phyloP scores from a whole-genome alignment of 2,113 vertebrate species.

The Microtus montanus region DNA sequence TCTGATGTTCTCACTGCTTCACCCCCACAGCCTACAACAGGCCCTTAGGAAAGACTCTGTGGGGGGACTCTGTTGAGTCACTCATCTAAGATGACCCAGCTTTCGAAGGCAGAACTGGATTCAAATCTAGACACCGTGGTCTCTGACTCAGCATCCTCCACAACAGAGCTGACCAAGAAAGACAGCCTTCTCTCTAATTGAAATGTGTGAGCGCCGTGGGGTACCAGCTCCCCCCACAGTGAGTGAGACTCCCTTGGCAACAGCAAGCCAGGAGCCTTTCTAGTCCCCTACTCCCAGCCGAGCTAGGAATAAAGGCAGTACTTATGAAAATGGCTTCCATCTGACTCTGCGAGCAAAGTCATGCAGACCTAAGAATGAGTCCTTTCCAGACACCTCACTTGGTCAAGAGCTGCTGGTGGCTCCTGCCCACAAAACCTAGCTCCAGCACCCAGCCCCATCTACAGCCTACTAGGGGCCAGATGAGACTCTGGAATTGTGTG shows the following conservation, averaged over 20 bases:
- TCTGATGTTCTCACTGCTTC: neutral
- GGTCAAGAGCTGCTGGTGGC: neutral
- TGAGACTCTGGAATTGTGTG: neutral
- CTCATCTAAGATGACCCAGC: neutral
- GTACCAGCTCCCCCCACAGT: neutral
- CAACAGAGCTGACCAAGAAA: neutral
- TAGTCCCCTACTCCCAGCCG: neutral
- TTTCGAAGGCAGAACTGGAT: neutral
- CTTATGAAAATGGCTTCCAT: neutral
- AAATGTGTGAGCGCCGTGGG: neutral
- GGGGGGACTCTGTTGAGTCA: neutral
- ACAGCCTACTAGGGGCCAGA: neutral
- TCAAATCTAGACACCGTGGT: neutral
- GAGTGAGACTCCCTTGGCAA: neutral
- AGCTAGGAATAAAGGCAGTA: neutral
- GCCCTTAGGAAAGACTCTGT: neutral
- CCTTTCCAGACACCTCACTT: neutral
- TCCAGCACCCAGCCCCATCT: neutral
- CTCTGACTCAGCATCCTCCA: neutral
- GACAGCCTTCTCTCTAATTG: neutral
- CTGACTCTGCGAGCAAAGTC: neutral
- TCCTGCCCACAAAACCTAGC: neutral
- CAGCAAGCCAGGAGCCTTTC: neutral
- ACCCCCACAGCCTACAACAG: neutral
- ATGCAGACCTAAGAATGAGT: neutral